Percentiles rank a stretch among this genome's conserved stretches.
phyloP scores from a whole-genome alignment of 2,113 vertebrate genomes.

The Bungarus multicinctus region DNA sequence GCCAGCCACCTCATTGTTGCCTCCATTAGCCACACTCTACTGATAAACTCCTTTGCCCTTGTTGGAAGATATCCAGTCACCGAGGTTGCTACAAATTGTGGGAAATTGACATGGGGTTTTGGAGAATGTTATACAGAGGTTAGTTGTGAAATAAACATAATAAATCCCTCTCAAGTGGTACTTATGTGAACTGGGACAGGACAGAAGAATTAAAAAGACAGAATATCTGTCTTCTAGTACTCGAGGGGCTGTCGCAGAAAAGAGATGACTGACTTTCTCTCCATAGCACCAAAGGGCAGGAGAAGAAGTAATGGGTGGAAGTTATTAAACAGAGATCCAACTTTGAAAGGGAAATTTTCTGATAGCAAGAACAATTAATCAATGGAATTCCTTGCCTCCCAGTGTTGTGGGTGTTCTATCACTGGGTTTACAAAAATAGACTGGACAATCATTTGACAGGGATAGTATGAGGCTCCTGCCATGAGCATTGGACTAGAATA shows the following conservation, averaged over 20 bases:
- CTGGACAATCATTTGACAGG: neutral
- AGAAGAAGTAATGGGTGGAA: neutral
- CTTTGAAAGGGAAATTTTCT: neutral
- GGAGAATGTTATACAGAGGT: neutral
- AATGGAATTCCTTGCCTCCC: neutral
- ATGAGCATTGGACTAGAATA: neutral
- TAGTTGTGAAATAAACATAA: neutral
- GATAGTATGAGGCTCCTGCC: neutral
- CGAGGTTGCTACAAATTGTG: neutral
- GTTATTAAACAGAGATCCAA: neutral
- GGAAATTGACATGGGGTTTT: neutral
- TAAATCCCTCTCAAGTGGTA: neutral
- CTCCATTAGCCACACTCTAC: neutral
- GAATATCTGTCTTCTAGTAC: neutral
- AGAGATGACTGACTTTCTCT: neutral
- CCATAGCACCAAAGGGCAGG: neutral
- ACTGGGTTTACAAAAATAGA: neutral
- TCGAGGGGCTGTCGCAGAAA: neutral
- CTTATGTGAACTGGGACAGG: neutral
- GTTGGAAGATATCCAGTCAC: neutral
- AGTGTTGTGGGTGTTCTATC: neutral
- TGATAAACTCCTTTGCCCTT: neutral
- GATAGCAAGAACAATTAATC: neutral
- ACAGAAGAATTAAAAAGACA: too few relatives aligned
- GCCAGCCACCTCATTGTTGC: neutral